Base-by-base conservation (phyloP, 2,113 vertebrate species). In the Xyliphius kryptos region DNA sequence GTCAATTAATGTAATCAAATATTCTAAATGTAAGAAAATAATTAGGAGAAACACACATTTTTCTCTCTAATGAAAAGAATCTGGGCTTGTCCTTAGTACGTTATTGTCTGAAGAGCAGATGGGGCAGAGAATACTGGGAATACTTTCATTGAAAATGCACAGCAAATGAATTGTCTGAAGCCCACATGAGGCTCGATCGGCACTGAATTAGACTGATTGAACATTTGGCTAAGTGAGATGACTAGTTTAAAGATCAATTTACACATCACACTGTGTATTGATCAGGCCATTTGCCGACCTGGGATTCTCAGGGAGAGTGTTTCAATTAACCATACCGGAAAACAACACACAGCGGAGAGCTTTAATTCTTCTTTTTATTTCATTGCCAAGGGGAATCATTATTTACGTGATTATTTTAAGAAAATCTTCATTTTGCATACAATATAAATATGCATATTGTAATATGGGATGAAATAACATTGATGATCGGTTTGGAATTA, bases 131-230 rank as follows among this genome's bases (percentile, higher is more conserved):
- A 61, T 63, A 57, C 53, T 70, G 74, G 74, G 74, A 69, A 76
- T 76, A 61, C 20, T 57, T 73, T 69, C 74, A 76, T 76, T 76
- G 74, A 70, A 73, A 70, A 76, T 76, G 63, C 70, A 73, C 47
- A 63, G 63, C 26, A 66, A 73, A 76, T 74, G 58, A 76, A 74
- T 71, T 69, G 75, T 52, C 61, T 55, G 26, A 68, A 73, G 63
- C 66, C 71, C 71, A 61, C 71, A 76, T 51, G 49, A 61, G 59
- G 63, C 66, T 46, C 50, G 32, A 64, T 62, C 62, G 20, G 54
- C 52, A 50, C 49, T 68, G 61, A 69, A 76, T 76, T 61, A 74
- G 56, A 43, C 71, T 69, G 71, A 74, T 71, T 76, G 71, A 74
- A 71, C 69, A 74, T 59, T 74, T 66, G 58, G 57, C 71, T 71